phyloP scores from a whole-genome alignment of 2,113 vertebrate species.

The Rhabdomys dilectus region DNA sequence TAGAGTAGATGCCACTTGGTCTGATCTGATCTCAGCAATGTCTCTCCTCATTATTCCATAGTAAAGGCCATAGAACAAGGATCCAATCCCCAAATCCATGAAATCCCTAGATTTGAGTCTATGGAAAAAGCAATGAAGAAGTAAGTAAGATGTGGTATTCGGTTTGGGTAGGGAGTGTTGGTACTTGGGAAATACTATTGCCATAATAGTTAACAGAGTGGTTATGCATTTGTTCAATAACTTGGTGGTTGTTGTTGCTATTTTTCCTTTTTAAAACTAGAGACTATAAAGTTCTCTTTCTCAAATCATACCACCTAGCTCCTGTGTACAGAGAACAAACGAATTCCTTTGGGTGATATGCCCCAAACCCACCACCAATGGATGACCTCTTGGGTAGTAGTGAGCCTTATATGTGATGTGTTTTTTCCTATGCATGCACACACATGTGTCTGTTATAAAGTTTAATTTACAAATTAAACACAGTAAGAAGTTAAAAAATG shows the following conservation, averaged over 20 bases:
- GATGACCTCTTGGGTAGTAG: neutral
- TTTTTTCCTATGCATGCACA: too few relatives aligned
- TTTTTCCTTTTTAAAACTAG: neutral
- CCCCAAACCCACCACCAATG: neutral
- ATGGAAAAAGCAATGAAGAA: neutral
- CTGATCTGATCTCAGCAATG: constrained; percentile 89
- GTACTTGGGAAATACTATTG: neutral
- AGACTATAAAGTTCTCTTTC: neutral
- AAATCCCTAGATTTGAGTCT: constrained; percentile 88
- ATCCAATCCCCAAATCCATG: constrained; percentile 85
- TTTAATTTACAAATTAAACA: neutral
- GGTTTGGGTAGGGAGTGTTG: neutral
- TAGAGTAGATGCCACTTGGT: constrained; percentile 87
- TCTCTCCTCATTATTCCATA: constrained; percentile 86
- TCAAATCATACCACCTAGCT: neutral
- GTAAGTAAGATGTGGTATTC: neutral
- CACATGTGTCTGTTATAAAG: neutral
- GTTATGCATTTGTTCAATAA: neutral
- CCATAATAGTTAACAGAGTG: neutral
- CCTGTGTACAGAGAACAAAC: neutral
- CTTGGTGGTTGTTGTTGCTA: neutral
- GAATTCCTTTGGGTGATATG: neutral
- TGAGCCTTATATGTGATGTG: neutral
- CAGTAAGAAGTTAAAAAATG: neutral
- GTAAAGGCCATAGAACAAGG: constrained; percentile 88